A percentile compares a stretch with the other conserved stretches of the same genome.
Conservation (phyloP, 2,797 vertebrate genomes). For the Diplodus sargus region DNA sequence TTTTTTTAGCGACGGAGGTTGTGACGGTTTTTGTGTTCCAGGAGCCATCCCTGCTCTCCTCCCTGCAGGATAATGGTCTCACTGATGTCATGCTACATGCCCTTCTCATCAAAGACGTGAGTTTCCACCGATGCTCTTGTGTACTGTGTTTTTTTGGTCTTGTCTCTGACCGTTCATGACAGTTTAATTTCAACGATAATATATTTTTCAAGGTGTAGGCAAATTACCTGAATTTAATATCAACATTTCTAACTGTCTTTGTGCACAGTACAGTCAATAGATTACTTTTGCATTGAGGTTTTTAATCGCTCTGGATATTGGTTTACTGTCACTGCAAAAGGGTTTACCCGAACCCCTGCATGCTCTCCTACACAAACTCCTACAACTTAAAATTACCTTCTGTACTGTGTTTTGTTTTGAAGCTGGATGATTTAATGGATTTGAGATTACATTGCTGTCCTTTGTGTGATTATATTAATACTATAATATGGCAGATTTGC, state of each 20-base stretch:
- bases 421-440: not conserved
- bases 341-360: not conserved
- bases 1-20: conserved; percentile 93
- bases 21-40: conserved; percentile 99
- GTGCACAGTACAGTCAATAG: conserved; percentile 17
- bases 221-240: conserved; percentile 13
- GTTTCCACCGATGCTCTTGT: conserved; percentile 64
- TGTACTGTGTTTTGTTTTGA: not conserved
- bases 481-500: not conserved
- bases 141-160: not conserved
- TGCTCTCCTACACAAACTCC: not conserved
- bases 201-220: not conserved
- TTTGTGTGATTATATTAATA: not conserved
- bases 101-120: conserved; percentile 97
- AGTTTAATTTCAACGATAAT: conserved; percentile 2
- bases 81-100: conserved; percentile 98
- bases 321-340: not conserved
- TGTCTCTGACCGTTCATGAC: not conserved
- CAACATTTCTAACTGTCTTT: conserved; percentile 34
- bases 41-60: conserved; percentile 97
- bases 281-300: not conserved
- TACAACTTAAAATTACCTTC: not conserved
- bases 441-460: not conserved
- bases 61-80: conserved; percentile 97
- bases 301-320: not conserved